phyloP scores from a whole-genome alignment of 2,888 invertebrate species.

The Crepidodera aurea region DNA sequence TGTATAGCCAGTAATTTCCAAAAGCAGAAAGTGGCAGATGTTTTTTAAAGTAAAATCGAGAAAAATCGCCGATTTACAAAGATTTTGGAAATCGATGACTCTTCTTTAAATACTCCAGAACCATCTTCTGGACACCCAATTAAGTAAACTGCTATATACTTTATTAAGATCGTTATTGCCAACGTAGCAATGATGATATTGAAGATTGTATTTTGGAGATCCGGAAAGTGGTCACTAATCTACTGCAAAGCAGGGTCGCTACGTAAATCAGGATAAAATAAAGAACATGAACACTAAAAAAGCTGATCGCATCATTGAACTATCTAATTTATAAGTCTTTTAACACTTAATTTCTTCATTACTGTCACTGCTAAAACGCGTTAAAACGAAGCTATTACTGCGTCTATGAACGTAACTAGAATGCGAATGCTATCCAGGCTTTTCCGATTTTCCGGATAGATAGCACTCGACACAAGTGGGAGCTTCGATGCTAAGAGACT shows the following conservation, averaged over 20 bases:
- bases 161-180: no score
- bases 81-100: no score
- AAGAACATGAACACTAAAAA: constrained; percentile 19
- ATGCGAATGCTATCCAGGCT: constrained; percentile 55
- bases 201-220: no score
- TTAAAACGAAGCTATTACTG: constrained; percentile 46
- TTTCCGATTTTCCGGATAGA: constrained; percentile 68
- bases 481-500: constrained; percentile 71
- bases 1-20: no score
- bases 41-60: no score
- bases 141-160: no score
- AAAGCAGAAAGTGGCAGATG: no score
- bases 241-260: constrained; percentile 49
- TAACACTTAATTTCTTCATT: constrained; percentile 56
- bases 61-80: no score
- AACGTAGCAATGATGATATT: no score
- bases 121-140: no score
- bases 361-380: constrained; percentile 41
- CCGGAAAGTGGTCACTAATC: constrained; percentile 21
- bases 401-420: constrained; percentile 23
- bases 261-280: constrained; percentile 44
- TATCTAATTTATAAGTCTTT: constrained; percentile 28
- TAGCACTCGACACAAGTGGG: constrained; percentile 79
- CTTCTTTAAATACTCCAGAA: no score
- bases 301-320: constrained; percentile 13